Evolutionary conservation across 2,113 vertebrate genomes (phyloP).

Genomic region (Haplochromis vanheusdeni): DNA sequence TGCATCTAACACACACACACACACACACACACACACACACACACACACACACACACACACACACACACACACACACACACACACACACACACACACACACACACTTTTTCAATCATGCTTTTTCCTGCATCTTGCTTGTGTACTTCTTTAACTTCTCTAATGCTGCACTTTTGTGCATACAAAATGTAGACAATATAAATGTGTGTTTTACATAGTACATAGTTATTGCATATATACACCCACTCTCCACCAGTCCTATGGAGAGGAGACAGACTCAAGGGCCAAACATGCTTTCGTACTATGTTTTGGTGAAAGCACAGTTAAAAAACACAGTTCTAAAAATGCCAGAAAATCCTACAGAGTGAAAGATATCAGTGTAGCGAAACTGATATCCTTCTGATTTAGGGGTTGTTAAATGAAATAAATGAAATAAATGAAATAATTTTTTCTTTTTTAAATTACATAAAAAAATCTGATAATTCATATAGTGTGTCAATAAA

Average conservation of each 20-base stretch:
- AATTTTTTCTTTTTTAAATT: background rate
- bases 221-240: background rate
- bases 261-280: background rate
- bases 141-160: background rate
- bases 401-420: background rate
- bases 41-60: no score
- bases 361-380: background rate
- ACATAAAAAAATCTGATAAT: background rate
- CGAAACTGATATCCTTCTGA: background rate
- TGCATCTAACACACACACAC: background rate
- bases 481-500: background rate
- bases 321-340: background rate
- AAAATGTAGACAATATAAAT: background rate
- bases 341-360: background rate
- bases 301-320: background rate
- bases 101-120: background rate
- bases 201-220: background rate
- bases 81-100: fast-evolving
- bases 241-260: background rate
- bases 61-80: background rate
- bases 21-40: background rate
- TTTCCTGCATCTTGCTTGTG: background rate
- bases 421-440: background rate
- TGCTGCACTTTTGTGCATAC: background rate
- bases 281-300: background rate